Evolutionary conservation across 2,888 invertebrate genomes (phyloP).

Genomic region (Heteromyza rotundicornis): DNA sequence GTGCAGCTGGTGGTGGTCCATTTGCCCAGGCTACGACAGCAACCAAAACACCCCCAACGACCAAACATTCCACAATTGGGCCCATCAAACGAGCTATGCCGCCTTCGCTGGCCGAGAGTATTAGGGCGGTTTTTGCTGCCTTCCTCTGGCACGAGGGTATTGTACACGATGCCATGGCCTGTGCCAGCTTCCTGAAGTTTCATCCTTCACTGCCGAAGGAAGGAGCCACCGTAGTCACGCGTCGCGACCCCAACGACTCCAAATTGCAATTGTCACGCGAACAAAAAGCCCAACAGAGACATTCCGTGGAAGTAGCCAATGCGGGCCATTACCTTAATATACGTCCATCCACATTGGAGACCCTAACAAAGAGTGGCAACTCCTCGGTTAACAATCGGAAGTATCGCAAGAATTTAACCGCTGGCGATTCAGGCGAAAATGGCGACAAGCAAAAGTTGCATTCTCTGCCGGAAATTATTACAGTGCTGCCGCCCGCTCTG

Average conservation of each 20-base stretch:
- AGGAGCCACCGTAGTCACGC: slow-evolving; percentile 76
- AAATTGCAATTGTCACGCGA: slow-evolving; percentile 62
- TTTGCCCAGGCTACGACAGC: slow-evolving; percentile 5
- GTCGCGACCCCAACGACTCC: slow-evolving; percentile 61
- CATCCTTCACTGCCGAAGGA: slow-evolving; percentile 85
- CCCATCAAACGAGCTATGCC: slow-evolving; percentile 83
- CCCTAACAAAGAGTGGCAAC: slow-evolving; percentile 77
- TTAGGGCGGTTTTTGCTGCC: slow-evolving; percentile 95
- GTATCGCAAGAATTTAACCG: slow-evolving; percentile 60
- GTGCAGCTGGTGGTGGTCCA: slow-evolving; percentile 14
- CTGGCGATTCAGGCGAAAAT: slow-evolving; percentile 36
- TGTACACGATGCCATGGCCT: slow-evolving; percentile 97
- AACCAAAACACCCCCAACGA: neutral
- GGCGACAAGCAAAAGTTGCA: slow-evolving; percentile 55
- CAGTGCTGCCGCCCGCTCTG: slow-evolving; percentile 84
- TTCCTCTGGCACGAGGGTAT: slow-evolving; percentile 97
- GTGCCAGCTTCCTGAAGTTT: slow-evolving; percentile 94
- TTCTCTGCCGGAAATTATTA: slow-evolving; percentile 65
- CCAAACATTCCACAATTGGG: slow-evolving; percentile 43
- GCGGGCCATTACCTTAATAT: slow-evolving; percentile 78
- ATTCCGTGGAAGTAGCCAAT: slow-evolving; percentile 85
- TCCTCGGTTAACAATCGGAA: slow-evolving; percentile 80
- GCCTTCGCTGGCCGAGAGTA: slow-evolving; percentile 89
- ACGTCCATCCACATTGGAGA: slow-evolving; percentile 79
- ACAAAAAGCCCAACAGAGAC: slow-evolving; percentile 76